Percentiles rank a stretch among this genome's conserved stretches.
phyloP scores from a whole-genome alignment of 2,797 vertebrate genomes.

The Coregonus suidteri region DNA sequence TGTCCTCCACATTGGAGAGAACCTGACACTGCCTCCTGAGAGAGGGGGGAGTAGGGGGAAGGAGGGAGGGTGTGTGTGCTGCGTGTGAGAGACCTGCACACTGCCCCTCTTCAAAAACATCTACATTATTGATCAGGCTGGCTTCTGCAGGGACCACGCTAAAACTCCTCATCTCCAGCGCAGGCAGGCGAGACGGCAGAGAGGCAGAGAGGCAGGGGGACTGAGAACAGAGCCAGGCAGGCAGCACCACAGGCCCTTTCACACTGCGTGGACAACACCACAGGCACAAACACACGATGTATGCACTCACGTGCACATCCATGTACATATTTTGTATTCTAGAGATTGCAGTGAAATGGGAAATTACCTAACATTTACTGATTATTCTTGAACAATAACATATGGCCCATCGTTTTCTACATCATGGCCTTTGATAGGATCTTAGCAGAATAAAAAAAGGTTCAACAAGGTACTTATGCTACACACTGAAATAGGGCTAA shows the following conservation, averaged over 20 bases:
- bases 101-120: constrained; percentile 71
- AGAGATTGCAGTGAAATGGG: no score
- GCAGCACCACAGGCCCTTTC: no score
- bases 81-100: constrained; percentile 47
- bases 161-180: constrained; percentile 42
- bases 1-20: constrained; percentile 65
- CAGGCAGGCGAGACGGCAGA: constrained; percentile 25
- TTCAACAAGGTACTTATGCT: background rate
- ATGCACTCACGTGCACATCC: background rate
- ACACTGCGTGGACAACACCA: background rate
- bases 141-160: constrained; percentile 55
- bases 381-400: no score
- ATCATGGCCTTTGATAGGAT: no score
- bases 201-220: constrained; percentile 2
- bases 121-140: constrained; percentile 78
- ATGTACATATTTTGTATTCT: background rate
- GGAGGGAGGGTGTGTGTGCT: constrained; percentile 15
- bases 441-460: no score
- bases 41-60: constrained; percentile 11
- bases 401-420: no score
- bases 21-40: constrained; percentile 66
- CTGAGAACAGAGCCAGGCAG: background rate
- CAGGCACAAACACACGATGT: background rate
- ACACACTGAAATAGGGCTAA: no score
- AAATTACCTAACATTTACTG: no score